Conservation (phyloP, 2,113 vertebrate genomes). For the Lagenorhynchus albirostris region DNA sequence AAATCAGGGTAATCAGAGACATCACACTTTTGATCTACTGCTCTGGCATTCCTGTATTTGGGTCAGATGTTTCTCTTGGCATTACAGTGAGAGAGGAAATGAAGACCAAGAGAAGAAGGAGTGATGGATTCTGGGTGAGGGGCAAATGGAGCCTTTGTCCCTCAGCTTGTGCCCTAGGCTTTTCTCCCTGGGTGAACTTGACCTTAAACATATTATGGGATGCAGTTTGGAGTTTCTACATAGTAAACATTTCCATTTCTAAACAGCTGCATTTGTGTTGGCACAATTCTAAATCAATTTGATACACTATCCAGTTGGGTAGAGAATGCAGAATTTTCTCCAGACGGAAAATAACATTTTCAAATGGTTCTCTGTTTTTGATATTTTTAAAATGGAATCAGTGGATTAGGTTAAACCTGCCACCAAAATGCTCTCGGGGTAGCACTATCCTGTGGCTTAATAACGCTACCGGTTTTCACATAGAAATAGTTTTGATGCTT, state of each 20-base stretch:
- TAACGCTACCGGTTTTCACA: neutral
- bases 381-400: neutral
- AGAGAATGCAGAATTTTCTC: neutral
- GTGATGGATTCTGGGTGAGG: neutral
- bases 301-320: neutral
- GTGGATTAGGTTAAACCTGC: neutral
- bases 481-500: neutral
- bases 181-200: neutral
- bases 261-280: slow-evolving; percentile 37
- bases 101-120: neutral
- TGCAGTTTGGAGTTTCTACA: neutral
- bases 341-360: neutral
- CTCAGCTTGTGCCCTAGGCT: neutral
- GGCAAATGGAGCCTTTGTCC: neutral
- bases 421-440: neutral
- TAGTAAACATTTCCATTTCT: neutral
- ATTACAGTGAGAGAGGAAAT: neutral
- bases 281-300: neutral
- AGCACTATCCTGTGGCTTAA: neutral
- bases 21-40: rapidly evolving
- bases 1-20: neutral
- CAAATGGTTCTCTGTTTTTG: slow-evolving; percentile 15
- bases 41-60: neutral
- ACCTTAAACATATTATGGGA: neutral
- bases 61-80: neutral